Conservation (phyloP, 1,140 invertebrate species). For the Drosophila neocordata region DNA sequence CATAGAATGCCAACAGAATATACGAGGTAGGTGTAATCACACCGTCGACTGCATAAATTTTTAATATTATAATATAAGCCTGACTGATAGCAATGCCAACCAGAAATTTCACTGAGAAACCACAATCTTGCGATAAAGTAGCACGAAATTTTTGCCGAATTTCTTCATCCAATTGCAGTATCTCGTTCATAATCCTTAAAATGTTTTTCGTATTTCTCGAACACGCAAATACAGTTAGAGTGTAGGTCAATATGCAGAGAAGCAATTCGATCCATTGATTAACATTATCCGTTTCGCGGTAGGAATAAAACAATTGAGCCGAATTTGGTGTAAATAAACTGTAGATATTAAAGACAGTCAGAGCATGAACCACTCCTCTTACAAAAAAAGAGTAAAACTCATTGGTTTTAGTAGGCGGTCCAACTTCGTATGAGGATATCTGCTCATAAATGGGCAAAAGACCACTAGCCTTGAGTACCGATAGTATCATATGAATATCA, state of each 20-base stretch:
- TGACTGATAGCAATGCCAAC: conserved; percentile 64
- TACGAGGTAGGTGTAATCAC: conserved; percentile 62
- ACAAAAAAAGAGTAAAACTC: conserved; percentile 76
- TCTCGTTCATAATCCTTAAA: conserved; percentile 73
- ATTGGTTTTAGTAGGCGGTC: conserved; percentile 61
- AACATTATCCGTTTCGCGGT: conserved; percentile 77
- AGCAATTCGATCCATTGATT: conserved; percentile 79
- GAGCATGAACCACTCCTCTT: conserved; percentile 61
- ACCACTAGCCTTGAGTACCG: conserved; percentile 69
- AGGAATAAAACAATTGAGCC: conserved; percentile 64
- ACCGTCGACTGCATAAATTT: conserved; percentile 42
- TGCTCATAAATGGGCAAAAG: conserved; percentile 72
- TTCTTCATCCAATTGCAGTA: conserved; percentile 71
- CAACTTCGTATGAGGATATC: conserved; percentile 68
- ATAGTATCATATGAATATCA: conserved; percentile 62
- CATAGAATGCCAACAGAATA: conserved; percentile 69
- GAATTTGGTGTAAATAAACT: conserved; percentile 64
- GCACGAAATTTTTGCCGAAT: conserved; percentile 53
- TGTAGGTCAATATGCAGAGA: conserved; percentile 71
- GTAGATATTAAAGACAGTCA: conserved; percentile 76
- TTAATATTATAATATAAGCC: conserved; percentile 66
- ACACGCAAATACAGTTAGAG: conserved; percentile 67
- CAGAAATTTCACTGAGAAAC: conserved; percentile 68
- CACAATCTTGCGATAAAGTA: conserved; percentile 56
- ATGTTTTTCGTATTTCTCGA: conserved; percentile 65